These are phyloP conservation scores for Lordiphosa collinella DNA, from an alignment of 1,140 invertebrate species.

Conservation along the genomic window DNA sequence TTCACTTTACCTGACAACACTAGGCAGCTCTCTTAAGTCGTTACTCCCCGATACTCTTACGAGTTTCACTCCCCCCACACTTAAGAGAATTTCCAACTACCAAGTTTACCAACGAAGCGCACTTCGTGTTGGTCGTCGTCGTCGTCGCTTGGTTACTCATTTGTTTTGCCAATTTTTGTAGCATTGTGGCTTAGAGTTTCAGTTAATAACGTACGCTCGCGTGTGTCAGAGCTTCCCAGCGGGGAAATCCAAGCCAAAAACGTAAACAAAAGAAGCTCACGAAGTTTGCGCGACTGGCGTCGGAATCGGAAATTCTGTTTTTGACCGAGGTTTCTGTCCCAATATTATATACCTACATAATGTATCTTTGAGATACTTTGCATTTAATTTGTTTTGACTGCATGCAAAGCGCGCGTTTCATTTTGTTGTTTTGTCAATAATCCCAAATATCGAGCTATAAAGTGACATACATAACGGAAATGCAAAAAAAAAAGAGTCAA, in stretches of 20 bases:
- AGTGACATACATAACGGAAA: slow-evolving; percentile 55
- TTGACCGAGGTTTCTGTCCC: slow-evolving; percentile 68
- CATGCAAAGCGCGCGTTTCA: slow-evolving; percentile 51
- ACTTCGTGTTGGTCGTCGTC: slow-evolving; percentile 2
- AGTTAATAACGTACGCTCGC: slow-evolving; percentile 64
- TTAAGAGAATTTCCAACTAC: slow-evolving; percentile 34
- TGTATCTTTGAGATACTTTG: slow-evolving; percentile 62
- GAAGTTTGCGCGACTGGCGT: slow-evolving; percentile 38
- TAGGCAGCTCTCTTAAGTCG: slow-evolving; percentile 16
- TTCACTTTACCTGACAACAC: slow-evolving; percentile 13
- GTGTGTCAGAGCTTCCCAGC: slow-evolving; percentile 40
- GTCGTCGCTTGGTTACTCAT: slow-evolving; percentile 72
- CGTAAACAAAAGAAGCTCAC: slow-evolving; percentile 15
- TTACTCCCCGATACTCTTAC: slow-evolving; percentile 5
- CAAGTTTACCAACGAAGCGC: slow-evolving; percentile 31
- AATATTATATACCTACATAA: slow-evolving; percentile 35
- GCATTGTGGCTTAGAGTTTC: slow-evolving; percentile 48
- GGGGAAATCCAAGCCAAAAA: slow-evolving; percentile 25
- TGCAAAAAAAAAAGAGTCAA: slow-evolving; percentile 24
- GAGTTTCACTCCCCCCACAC: neutral
- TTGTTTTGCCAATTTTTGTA: slow-evolving; percentile 76
- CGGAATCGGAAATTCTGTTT: slow-evolving; percentile 65
- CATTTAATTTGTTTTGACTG: slow-evolving; percentile 29
- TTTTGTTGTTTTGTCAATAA: slow-evolving; percentile 73
- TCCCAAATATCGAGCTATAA: slow-evolving; percentile 21